These are phyloP conservation scores for Tautogolabrus adspersus DNA, from an alignment of 2,113 vertebrate species.

Conservation along the genomic window DNA sequence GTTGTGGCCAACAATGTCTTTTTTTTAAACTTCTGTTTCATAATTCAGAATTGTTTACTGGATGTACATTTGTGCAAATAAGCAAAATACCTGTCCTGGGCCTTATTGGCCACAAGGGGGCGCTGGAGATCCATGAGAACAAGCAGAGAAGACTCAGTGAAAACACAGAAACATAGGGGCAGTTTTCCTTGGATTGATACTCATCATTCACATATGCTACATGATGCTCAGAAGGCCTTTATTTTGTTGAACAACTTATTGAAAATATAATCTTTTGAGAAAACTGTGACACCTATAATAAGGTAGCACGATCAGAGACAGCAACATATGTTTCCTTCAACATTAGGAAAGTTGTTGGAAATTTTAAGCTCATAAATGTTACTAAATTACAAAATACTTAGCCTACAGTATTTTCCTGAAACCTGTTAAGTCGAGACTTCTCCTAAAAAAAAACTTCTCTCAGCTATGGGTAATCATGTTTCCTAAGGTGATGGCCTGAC, in stretches of 20 bases:
- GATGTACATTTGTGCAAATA: background rate
- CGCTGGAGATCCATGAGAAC: constrained; percentile 26
- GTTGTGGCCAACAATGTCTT: too few relatives aligned
- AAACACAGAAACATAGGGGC: background rate
- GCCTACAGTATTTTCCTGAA: background rate
- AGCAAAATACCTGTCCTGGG: background rate
- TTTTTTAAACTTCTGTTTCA: background rate
- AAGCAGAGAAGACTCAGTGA: background rate
- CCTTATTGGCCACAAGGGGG: constrained; percentile 15
- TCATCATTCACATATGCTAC: background rate
- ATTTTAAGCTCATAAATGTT: background rate
- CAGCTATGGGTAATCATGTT: background rate
- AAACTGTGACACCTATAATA: background rate
- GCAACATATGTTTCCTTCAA: background rate
- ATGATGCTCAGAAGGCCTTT: background rate
- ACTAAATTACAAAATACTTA: background rate
- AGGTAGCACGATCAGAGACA: background rate
- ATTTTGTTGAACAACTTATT: background rate
- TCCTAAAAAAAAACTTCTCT: too few relatives aligned
- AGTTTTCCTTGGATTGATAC: background rate
- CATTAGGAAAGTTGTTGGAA: background rate
- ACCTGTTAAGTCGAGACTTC: background rate
- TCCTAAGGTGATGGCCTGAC: constrained; percentile 7
- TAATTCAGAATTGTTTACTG: background rate
- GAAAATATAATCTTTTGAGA: background rate